These are phyloP conservation scores for Neocrepidodera transversa DNA, from an alignment of 2,888 invertebrate genomes.

Conservation along the genomic window DNA sequence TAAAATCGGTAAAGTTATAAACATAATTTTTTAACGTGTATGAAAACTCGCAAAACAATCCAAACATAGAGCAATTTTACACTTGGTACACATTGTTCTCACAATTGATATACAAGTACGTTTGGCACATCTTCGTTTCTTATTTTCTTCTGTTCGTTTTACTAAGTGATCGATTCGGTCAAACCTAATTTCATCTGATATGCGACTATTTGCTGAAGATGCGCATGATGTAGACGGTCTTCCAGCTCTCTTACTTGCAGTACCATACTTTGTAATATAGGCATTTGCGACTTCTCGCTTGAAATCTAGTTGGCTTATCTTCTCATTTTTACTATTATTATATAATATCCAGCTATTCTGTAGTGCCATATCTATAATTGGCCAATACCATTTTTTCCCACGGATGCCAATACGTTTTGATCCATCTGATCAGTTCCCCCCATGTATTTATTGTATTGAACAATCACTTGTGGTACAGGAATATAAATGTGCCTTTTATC, in stretches of 20 bases:
- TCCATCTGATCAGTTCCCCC: constrained; percentile 34
- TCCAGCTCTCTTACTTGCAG: not conserved
- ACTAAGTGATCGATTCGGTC: not conserved
- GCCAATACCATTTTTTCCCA: constrained; percentile 31
- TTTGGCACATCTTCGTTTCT: too few species aligned
- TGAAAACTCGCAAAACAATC: not conserved
- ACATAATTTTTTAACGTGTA: not conserved
- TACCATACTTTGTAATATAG: not conserved
- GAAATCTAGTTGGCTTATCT: not conserved
- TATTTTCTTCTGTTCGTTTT: not conserved
- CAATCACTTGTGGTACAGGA: constrained; percentile 13
- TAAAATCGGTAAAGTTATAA: too few species aligned
- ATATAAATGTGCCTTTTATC: constrained; percentile 28
- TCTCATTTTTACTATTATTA: constrained; percentile 16
- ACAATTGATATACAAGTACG: too few species aligned
- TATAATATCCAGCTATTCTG: constrained; percentile 33
- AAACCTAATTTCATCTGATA: not conserved
- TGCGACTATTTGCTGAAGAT: not conserved
- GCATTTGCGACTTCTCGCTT: not conserved
- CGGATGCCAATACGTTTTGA: constrained; percentile 13
- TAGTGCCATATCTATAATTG: constrained; percentile 27
- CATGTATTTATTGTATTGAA: constrained; percentile 39
- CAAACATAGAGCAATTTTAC: not conserved
- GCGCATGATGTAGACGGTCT: not conserved
- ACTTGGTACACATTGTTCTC: too few species aligned